Evolutionary conservation across 2,113 vertebrate species (phyloP).

Genomic region (Cromileptes altivelis): DNA sequence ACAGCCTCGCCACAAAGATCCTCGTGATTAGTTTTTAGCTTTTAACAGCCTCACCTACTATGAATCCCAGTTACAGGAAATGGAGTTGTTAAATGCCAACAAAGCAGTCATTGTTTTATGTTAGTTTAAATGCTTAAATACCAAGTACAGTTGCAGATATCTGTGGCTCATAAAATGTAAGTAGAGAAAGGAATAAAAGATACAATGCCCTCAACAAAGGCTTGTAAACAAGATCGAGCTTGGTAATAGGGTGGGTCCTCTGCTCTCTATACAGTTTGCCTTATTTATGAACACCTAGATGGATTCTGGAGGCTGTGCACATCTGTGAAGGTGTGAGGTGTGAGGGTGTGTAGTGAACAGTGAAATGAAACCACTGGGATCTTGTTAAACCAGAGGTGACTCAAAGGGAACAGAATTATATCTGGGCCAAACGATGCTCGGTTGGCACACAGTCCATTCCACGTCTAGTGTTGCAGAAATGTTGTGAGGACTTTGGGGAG

Average conservation of each 20-base stretch:
- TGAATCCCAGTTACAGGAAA: neutral
- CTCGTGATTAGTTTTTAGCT: neutral
- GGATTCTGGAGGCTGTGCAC: conserved; percentile 27
- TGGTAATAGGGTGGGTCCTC: neutral
- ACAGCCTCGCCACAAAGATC: neutral
- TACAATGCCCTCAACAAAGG: neutral
- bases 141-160: neutral
- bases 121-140: neutral
- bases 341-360: conserved; percentile 38
- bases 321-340: conserved; percentile 46
- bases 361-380: conserved; percentile 55
- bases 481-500: neutral
- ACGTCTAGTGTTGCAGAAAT: conserved; percentile 48
- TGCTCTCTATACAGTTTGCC: neutral
- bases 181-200: neutral
- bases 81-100: neutral
- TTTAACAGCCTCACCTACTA: neutral
- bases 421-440: conserved; percentile 22
- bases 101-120: neutral
- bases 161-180: neutral
- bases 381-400: conserved; percentile 56
- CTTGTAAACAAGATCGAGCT: neutral
- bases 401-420: conserved; percentile 25
- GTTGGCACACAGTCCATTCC: conserved; percentile 52
- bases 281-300: conserved; percentile 24